A percentile compares a stretch with the other conserved stretches of the same genome.
These are phyloP conservation scores for Dilophus febrilis DNA, from an alignment of 2,888 invertebrate species.

Conservation along the genomic window DNA sequence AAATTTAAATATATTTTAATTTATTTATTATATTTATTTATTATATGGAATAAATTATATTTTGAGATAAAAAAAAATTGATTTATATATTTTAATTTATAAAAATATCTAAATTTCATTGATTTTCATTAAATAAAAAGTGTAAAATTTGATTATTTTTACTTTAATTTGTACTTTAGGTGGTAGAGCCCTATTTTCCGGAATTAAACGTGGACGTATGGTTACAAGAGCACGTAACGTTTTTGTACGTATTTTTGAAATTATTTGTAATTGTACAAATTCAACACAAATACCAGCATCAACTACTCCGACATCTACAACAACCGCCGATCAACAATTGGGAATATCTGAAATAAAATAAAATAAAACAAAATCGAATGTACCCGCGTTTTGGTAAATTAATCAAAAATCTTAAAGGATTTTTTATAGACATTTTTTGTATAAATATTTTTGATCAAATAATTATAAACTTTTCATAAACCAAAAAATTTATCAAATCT, in stretches of 20 bases:
- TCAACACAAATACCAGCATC: conserved; percentile 37
- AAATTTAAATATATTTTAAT: neutral
- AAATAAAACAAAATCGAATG: neutral
- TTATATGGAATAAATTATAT: no score
- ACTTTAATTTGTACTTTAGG: conserved; percentile 1
- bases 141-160: neutral
- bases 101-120: neutral
- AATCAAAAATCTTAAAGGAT: no score
- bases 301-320: conserved; percentile 22
- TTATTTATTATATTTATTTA: no score
- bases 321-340: conserved; percentile 11
- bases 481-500: no score
- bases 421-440: no score
- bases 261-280: conserved; percentile 45
- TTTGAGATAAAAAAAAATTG: no score
- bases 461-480: no score
- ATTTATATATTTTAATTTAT: no score
- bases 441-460: no score
- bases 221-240: conserved; percentile 41
- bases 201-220: conserved; percentile 37
- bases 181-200: conserved; percentile 18
- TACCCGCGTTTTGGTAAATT: neutral
- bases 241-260: conserved; percentile 42
- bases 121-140: no score
- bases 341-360: neutral